These are phyloP conservation scores for Spheniscus humboldti DNA, from an alignment of 2,797 vertebrate species.

Conservation along the genomic window DNA sequence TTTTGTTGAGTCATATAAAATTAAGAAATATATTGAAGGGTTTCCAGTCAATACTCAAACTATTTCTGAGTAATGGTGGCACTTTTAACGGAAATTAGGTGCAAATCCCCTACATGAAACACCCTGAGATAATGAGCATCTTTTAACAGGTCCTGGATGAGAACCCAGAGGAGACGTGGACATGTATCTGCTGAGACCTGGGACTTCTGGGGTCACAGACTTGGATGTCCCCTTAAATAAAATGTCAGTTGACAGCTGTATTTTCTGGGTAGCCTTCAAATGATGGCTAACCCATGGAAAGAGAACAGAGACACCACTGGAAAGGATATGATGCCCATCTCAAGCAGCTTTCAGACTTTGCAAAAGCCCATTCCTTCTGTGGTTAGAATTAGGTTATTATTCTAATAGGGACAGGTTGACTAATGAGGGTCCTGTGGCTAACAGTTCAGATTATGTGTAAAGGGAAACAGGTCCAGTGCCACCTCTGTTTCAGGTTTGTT, in stretches of 20 bases:
- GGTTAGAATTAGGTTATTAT: background rate
- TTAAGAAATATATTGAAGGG: background rate
- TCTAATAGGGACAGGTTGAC: background rate
- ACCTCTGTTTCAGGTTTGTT: background rate
- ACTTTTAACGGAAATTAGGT: background rate
- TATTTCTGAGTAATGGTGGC: background rate
- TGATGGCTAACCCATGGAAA: background rate
- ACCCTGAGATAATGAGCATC: background rate
- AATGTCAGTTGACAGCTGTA: background rate
- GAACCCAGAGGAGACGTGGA: background rate
- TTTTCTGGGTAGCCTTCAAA: background rate
- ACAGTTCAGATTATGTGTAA: background rate
- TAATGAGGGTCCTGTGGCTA: background rate
- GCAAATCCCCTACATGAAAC: background rate
- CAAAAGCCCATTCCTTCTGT: background rate
- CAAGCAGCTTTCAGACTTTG: background rate
- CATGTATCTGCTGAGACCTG: background rate
- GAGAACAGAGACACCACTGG: background rate
- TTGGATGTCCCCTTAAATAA: background rate
- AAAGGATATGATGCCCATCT: background rate
- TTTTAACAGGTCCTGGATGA: background rate
- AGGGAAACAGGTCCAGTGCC: background rate
- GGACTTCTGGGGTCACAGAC: background rate
- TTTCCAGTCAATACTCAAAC: background rate
- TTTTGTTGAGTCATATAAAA: background rate